Evolutionary conservation across 53 echinoderm and acorn worm genomes (phyloP).

Genomic region (Paelopatides confundens): DNA sequence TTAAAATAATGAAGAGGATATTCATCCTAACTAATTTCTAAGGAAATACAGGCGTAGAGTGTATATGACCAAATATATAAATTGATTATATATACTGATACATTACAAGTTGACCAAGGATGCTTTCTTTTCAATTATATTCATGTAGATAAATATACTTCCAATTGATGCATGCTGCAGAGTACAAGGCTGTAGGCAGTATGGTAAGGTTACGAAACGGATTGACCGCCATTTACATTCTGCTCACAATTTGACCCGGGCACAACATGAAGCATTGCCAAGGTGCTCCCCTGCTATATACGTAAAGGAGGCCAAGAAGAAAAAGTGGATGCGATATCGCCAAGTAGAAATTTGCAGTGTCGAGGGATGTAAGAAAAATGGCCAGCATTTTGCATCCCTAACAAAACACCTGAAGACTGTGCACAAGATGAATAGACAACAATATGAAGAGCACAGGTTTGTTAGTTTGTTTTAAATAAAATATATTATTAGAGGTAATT

Average conservation of each 20-base stretch:
- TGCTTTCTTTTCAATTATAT: background rate
- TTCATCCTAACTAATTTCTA: too few species aligned
- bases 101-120: too few species aligned
- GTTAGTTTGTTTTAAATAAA: too few species aligned
- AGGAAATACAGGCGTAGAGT: too few species aligned
- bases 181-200: background rate
- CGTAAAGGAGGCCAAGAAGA: background rate
- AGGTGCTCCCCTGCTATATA: background rate
- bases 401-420: conserved; percentile 1
- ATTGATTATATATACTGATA: too few species aligned
- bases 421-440: background rate
- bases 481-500: too few species aligned
- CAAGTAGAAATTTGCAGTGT: background rate
- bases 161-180: background rate
- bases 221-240: conserved; percentile 1
- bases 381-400: conserved; percentile 14
- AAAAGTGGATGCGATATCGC: background rate
- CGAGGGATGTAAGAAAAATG: conserved; percentile 1
- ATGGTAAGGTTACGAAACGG: background rate
- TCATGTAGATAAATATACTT: background rate
- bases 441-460: background rate
- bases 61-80: too few species aligned
- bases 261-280: background rate
- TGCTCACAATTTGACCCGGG: background rate
- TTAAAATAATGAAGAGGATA: too few species aligned